Percentiles rank a stretch among this genome's conserved stretches.
phyloP scores from a whole-genome alignment of 2,113 vertebrate genomes.

The Taurulus bubalis region DNA sequence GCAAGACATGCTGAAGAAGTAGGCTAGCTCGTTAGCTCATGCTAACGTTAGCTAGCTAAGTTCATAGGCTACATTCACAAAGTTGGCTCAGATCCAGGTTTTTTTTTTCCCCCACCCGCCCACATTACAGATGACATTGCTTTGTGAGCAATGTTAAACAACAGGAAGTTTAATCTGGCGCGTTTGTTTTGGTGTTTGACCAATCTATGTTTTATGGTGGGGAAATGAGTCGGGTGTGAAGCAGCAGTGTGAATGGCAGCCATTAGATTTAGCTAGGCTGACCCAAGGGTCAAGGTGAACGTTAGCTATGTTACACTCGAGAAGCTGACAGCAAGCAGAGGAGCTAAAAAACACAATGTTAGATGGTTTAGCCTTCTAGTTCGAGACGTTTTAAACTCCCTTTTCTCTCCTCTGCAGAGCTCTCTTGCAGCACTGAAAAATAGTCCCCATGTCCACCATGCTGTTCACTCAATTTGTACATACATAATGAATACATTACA shows the following conservation, averaged over 20 bases:
- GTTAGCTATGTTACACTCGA: slow-evolving; percentile 40
- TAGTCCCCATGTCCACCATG: slow-evolving; percentile 22
- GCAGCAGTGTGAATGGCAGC: slow-evolving; percentile 53
- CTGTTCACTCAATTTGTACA: slow-evolving; percentile 73
- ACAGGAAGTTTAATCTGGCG: neutral
- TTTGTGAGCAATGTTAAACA: neutral
- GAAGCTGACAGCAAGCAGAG: slow-evolving; percentile 54
- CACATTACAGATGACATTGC: slow-evolving; percentile 17
- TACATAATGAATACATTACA: slow-evolving; percentile 63
- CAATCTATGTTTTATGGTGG: slow-evolving; percentile 29
- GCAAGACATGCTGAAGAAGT: slow-evolving; percentile 99
- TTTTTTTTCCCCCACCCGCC: neutral
- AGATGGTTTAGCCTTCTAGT: slow-evolving; percentile 62
- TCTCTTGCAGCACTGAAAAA: slow-evolving; percentile 56
- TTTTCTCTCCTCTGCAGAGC: slow-evolving; percentile 58
- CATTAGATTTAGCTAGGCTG: slow-evolving; percentile 45
- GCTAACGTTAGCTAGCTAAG: slow-evolving; percentile 58
- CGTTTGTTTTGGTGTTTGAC: slow-evolving; percentile 33
- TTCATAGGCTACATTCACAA: slow-evolving; percentile 61
- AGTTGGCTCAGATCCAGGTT: slow-evolving; percentile 48
- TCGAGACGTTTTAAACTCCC: slow-evolving; percentile 64
- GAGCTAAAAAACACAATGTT: slow-evolving; percentile 45
- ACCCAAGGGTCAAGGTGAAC: slow-evolving; percentile 13
- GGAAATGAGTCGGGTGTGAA: slow-evolving; percentile 31
- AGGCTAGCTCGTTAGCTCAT: slow-evolving; percentile 58